phyloP scores from a whole-genome alignment of 1,140 invertebrate genomes.

The Lepidostoma basale region DNA sequence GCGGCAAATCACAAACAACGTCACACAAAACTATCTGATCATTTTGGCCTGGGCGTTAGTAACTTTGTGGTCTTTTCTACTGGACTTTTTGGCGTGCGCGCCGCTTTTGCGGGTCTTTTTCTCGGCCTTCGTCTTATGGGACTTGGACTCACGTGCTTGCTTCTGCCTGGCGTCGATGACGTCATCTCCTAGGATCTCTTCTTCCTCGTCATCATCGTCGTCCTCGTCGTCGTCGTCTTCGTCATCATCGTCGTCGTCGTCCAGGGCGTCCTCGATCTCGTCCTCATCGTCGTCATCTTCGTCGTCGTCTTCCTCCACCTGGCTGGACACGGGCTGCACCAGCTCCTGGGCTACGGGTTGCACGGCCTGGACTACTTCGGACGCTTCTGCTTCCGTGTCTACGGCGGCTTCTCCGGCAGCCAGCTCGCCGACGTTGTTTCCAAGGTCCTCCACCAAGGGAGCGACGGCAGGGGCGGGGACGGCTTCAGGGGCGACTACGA shows the following conservation, averaged over 20 bases:
- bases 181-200: conserved; percentile 67
- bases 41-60: conserved; percentile 56
- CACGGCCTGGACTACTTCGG: conserved; percentile 49
- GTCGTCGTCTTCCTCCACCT: conserved; percentile 57
- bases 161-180: conserved; percentile 68
- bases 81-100: conserved; percentile 55
- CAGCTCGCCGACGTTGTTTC: conserved; percentile 59
- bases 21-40: conserved; percentile 57
- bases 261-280: conserved; percentile 66
- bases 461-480: conserved; percentile 55
- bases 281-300: conserved; percentile 67
- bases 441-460: conserved; percentile 49
- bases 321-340: conserved; percentile 40
- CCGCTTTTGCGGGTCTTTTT: conserved; percentile 55
- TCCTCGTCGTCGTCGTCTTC: conserved; percentile 68
- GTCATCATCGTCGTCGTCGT: conserved; percentile 65
- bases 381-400: conserved; percentile 44
- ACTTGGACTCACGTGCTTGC: conserved; percentile 83
- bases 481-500: conserved; percentile 55
- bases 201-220: conserved; percentile 65
- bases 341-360: conserved; percentile 49
- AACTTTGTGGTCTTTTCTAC: conserved; percentile 52
- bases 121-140: conserved; percentile 62
- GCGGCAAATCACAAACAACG: background rate
- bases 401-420: conserved; percentile 53